A percentile compares a stretch with the other conserved stretches of the same genome.
Evolutionary conservation across 2,888 invertebrate species (phyloP).

Genomic region (Microctonus hyperodae): DNA sequence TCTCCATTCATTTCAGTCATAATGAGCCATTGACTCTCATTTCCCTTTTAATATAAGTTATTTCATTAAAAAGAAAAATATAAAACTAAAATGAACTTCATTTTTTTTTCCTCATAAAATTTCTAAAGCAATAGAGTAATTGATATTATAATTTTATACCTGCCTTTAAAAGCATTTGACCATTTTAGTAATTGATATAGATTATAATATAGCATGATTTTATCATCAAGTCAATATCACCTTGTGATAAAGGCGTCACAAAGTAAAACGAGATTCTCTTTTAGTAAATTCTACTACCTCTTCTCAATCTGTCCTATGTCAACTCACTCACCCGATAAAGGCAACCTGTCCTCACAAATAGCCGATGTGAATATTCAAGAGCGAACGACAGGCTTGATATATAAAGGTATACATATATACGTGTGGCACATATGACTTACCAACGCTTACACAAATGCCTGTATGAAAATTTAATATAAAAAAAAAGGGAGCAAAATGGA

Average conservation of each 20-base stretch:
- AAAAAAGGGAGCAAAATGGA: not conserved
- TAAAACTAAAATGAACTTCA: not conserved
- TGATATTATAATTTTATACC: not conserved
- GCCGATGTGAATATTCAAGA: not conserved
- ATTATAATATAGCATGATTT: not conserved
- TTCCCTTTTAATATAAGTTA: not conserved
- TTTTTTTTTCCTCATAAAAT: not conserved
- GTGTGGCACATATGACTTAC: no score
- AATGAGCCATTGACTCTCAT: not conserved
- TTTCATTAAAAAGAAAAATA: not conserved
- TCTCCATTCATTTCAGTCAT: not conserved
- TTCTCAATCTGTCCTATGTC: not conserved
- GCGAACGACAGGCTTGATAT: not conserved
- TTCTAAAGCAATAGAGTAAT: not conserved
- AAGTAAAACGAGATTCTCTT: not conserved
- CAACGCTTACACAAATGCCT: no score
- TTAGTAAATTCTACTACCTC: not conserved
- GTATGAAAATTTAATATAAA: not conserved
- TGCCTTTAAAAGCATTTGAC: not conserved
- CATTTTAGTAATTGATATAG: not conserved
- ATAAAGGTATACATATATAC: not conserved
- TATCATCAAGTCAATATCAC: not conserved
- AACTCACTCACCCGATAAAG: not conserved
- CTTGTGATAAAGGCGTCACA: not conserved
- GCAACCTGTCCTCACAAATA: not conserved